These are phyloP conservation scores for Drosophila nebulosa DNA, from an alignment of 1,140 invertebrate genomes.

Conservation along the genomic window DNA sequence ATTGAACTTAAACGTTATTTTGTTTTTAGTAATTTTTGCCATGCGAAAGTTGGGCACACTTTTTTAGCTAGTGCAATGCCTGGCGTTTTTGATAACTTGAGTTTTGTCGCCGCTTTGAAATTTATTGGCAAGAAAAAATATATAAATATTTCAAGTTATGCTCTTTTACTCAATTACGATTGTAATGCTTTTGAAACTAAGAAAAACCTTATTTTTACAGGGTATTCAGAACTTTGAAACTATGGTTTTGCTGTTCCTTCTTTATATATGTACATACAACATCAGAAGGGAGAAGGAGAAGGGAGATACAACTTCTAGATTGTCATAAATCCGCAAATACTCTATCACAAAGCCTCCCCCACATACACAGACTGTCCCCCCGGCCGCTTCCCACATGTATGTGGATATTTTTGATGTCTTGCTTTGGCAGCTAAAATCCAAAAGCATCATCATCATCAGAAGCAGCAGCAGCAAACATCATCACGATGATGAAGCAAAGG, in stretches of 20 bases:
- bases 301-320: not conserved
- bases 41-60: no score
- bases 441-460: slow-evolving; percentile 24
- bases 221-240: slow-evolving; percentile 18
- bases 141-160: no score
- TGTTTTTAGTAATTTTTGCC: no score
- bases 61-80: no score
- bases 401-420: slow-evolving; percentile 45
- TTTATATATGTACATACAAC: no score
- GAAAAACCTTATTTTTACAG: not conserved
- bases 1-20: no score
- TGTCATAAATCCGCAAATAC: slow-evolving; percentile 45
- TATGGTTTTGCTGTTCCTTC: slow-evolving; percentile 40
- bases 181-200: no score
- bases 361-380: not conserved
- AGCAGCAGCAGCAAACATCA: not conserved
- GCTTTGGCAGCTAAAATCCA: slow-evolving; percentile 39
- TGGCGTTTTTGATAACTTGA: no score
- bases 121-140: no score
- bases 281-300: no score
- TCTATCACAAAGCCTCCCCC: not conserved
- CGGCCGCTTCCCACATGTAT: not conserved
- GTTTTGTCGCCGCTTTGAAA: no score
- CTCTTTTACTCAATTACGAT: no score
- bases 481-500: slow-evolving; percentile 20